Percentiles rank a stretch among this genome's conserved stretches.
phyloP scores from a whole-genome alignment of 2,113 vertebrate species.

The Pandion haliaetus region DNA sequence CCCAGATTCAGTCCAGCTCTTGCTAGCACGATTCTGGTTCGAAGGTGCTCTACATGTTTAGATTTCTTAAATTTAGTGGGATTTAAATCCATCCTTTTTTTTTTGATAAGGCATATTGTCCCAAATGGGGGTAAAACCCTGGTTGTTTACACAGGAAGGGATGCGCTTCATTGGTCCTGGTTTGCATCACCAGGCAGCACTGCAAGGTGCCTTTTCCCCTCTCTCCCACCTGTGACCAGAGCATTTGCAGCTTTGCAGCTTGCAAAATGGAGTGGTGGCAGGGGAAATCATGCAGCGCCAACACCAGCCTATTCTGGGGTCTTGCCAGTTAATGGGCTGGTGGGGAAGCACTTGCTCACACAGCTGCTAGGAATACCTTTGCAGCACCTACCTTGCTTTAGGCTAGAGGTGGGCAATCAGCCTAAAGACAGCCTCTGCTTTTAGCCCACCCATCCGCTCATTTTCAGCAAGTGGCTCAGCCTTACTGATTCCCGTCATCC shows the following conservation, averaged over 20 bases:
- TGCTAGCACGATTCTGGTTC: not conserved
- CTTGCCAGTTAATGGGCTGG: not conserved
- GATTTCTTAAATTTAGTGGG: not conserved
- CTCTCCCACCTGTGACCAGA: not conserved
- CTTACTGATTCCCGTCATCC: not conserved
- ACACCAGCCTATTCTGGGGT: not conserved
- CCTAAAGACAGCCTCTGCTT: not conserved
- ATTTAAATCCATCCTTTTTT: not conserved
- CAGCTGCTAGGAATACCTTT: not conserved
- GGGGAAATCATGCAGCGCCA: not conserved
- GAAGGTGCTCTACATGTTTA: not conserved
- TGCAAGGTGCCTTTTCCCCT: not conserved
- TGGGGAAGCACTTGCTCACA: not conserved
- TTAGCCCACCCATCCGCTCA: not conserved
- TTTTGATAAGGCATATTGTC: not conserved
- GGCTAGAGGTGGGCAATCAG: not conserved
- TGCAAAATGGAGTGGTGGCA: accelerated
- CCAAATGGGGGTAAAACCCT: not conserved
- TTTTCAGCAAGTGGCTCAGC: not conserved
- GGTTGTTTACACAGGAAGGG: not conserved
- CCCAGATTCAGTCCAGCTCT: not conserved
- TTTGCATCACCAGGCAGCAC: not conserved
- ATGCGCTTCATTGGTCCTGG: not conserved
- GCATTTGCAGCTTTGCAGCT: not conserved
- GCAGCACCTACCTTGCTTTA: not conserved